phyloP scores from a whole-genome alignment of 2,113 vertebrate genomes.

The Solea senegalensis region DNA sequence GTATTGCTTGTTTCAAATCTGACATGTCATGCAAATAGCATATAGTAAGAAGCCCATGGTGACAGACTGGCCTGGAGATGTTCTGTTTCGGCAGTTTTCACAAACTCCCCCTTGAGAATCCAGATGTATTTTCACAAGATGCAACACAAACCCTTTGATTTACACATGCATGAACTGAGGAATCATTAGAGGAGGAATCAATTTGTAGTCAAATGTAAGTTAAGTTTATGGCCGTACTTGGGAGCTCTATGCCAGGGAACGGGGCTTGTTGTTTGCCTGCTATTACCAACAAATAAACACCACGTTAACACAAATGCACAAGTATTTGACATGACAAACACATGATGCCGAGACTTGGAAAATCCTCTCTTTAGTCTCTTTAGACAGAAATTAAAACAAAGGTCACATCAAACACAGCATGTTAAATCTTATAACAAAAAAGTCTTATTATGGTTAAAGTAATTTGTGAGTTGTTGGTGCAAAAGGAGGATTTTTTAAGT shows the following conservation, averaged over 20 bases:
- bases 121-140: slow-evolving; percentile 73
- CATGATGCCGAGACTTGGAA: slow-evolving; percentile 77
- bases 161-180: slow-evolving; percentile 78
- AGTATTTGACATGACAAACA: slow-evolving; percentile 79
- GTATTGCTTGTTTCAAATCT: slow-evolving; percentile 1
- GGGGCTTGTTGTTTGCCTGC: slow-evolving; percentile 87
- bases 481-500: slow-evolving; percentile 73
- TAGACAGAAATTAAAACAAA: not conserved
- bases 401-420: not conserved
- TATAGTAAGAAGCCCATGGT: not conserved
- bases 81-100: not conserved
- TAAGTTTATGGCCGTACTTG: slow-evolving; percentile 86
- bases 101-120: slow-evolving; percentile 33
- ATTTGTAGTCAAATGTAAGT: slow-evolving; percentile 76
- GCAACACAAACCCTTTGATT: slow-evolving; percentile 69
- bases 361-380: slow-evolving; percentile 61
- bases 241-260: slow-evolving; percentile 89
- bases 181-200: slow-evolving; percentile 75
- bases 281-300: slow-evolving; percentile 88
- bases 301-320: slow-evolving; percentile 82
- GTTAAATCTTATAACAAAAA: not conserved
- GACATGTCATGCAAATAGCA: slow-evolving; percentile 24
- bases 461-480: slow-evolving; percentile 1
- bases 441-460: not conserved
- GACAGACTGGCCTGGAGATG: not conserved